A percentile compares a stretch with the other conserved stretches of the same genome.
Evolutionary conservation across 1,140 invertebrate species (phyloP).

Genomic region (Drosophila repleta): DNA sequence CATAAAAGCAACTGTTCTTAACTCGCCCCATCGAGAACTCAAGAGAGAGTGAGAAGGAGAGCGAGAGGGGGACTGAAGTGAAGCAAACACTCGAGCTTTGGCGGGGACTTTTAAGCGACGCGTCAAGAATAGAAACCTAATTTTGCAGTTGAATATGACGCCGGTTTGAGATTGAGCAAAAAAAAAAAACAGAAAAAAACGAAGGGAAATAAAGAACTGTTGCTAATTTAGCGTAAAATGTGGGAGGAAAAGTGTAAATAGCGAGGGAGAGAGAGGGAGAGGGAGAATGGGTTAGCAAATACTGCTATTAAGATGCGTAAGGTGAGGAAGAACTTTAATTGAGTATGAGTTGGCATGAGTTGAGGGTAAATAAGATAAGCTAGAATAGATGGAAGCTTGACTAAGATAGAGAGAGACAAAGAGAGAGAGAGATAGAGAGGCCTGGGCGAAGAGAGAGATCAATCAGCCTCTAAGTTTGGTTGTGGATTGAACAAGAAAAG

Average conservation of each 20-base stretch:
- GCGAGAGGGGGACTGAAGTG: background rate
- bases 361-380: too few species aligned
- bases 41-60: background rate
- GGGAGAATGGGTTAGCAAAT: background rate
- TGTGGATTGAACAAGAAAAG: too few species aligned
- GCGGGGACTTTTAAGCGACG: constrained; percentile 26
- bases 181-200: constrained; percentile 11
- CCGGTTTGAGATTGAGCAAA: constrained; percentile 25
- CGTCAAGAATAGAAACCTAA: constrained; percentile 47
- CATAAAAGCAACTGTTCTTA: constrained; percentile 42
- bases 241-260: background rate
- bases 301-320: background rate
- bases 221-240: constrained; percentile 29
- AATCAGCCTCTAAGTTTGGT: too few species aligned
- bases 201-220: constrained; percentile 10
- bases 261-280: background rate
- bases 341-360: too few species aligned
- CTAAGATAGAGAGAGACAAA: too few species aligned
- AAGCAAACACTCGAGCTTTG: constrained; percentile 9
- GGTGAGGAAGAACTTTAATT: too few species aligned
- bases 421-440: too few species aligned
- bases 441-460: too few species aligned
- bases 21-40: constrained; percentile 4
- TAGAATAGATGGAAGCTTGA: too few species aligned
- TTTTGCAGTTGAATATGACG: constrained; percentile 41